Evolutionary conservation across 2,888 invertebrate genomes (phyloP).

Genomic region (Pseudoips prasinana): DNA sequence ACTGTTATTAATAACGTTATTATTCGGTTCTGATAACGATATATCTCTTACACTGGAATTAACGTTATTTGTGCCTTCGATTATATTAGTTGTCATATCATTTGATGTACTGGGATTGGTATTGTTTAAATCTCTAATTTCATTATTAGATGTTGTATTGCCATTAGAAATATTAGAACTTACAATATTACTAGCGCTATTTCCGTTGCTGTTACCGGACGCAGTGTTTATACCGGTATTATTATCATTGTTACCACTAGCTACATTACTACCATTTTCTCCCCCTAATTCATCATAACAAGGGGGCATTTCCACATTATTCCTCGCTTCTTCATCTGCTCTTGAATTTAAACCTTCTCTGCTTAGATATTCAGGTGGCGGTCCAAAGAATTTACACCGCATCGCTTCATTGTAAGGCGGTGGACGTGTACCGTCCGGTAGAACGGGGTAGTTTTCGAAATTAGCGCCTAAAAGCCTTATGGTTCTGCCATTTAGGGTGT

Average conservation of each 20-base stretch:
- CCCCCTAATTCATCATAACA: constrained; percentile 58
- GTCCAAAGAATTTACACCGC: constrained; percentile 66
- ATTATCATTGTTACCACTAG: constrained; percentile 4
- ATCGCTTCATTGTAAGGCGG: constrained; percentile 70
- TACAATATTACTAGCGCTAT: too few species aligned
- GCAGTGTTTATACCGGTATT: neutral
- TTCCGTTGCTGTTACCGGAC: neutral
- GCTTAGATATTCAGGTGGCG: constrained; percentile 69
- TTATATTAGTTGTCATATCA: too few species aligned
- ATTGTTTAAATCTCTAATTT: neutral
- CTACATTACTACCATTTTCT: constrained; percentile 15
- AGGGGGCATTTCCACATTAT: constrained; percentile 67
- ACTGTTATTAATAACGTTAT: constrained; percentile 8
- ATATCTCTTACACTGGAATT: constrained; percentile 23
- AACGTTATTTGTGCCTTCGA: too few species aligned
- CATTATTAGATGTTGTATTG: too few species aligned
- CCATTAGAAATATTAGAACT: too few species aligned
- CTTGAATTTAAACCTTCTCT: constrained; percentile 49
- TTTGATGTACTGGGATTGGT: too few species aligned
- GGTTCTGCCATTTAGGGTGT: constrained; percentile 70
- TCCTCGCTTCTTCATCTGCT: constrained; percentile 55
- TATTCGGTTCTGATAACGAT: constrained; percentile 15
- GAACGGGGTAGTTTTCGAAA: constrained; percentile 59
- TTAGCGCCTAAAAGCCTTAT: constrained; percentile 66
- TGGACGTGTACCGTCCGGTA: constrained; percentile 44